These are phyloP conservation scores for Plebejus melissa DNA, from an alignment of 2,888 invertebrate genomes.

Conservation along the genomic window DNA sequence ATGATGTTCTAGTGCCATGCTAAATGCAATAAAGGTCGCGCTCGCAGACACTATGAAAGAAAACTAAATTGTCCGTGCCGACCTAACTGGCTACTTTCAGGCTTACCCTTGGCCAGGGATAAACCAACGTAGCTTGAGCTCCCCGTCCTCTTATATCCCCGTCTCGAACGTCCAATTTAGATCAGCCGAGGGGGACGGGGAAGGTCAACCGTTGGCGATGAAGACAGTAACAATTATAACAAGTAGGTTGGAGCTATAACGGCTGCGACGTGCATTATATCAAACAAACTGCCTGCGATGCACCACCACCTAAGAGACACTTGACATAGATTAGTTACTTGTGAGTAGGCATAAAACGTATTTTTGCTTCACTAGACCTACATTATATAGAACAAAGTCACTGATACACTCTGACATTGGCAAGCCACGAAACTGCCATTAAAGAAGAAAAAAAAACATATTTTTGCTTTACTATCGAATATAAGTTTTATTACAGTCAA, in stretches of 20 bases:
- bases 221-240: slow-evolving; percentile 70
- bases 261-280: slow-evolving; percentile 73
- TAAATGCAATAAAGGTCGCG: slow-evolving; percentile 66
- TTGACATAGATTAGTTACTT: slow-evolving; percentile 46
- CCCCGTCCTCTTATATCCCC: slow-evolving; percentile 35
- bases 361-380: not conserved
- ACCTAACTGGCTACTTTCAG: slow-evolving; percentile 62
- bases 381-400: no score
- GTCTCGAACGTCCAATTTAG: slow-evolving; percentile 32
- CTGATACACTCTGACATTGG: no score
- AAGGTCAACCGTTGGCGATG: slow-evolving; percentile 49
- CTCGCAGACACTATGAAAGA: slow-evolving; percentile 66
- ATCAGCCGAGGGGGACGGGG: slow-evolving; percentile 38
- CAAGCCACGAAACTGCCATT: no score
- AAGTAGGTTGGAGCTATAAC: slow-evolving; percentile 76
- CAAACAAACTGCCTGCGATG: slow-evolving; percentile 75
- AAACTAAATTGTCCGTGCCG: slow-evolving; percentile 73
- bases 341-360: slow-evolving; percentile 31
- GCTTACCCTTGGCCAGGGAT: slow-evolving; percentile 43
- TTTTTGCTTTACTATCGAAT: not conserved
- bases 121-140: slow-evolving; percentile 39
- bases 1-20: slow-evolving; percentile 46
- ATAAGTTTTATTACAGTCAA: not conserved
- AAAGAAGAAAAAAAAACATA: not conserved
- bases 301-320: slow-evolving; percentile 69